phyloP scores from a whole-genome alignment of 2,797 vertebrate species.

The Esox masquinongy region DNA sequence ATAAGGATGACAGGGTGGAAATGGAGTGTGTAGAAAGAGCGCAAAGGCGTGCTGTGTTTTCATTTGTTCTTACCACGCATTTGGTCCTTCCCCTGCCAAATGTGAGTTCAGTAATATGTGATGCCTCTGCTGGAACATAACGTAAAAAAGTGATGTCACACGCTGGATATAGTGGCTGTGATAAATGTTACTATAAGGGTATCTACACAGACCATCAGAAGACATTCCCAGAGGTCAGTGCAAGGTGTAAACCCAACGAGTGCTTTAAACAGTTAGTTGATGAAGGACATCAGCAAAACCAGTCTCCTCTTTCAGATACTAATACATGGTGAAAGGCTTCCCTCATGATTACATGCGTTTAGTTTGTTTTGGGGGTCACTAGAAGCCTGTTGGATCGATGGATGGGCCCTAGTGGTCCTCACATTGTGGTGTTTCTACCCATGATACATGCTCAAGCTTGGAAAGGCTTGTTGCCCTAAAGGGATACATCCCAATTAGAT shows the following conservation, averaged over 20 bases:
- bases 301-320: slow-evolving; percentile 15
- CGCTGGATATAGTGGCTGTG: slow-evolving; percentile 20
- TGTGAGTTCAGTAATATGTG: slow-evolving; percentile 31
- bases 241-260: slow-evolving; percentile 16
- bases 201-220: not conserved
- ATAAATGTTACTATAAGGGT: slow-evolving; percentile 24
- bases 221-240: slow-evolving; percentile 25
- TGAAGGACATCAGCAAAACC: slow-evolving; percentile 16
- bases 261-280: slow-evolving; percentile 14
- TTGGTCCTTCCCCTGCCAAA: too few species aligned
- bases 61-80: too few species aligned
- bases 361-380: slow-evolving; percentile 12
- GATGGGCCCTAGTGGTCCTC: slow-evolving; percentile 17
- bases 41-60: too few species aligned
- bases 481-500: slow-evolving; percentile 8
- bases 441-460: slow-evolving; percentile 1
- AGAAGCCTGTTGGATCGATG: slow-evolving; percentile 23
- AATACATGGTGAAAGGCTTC: slow-evolving; percentile 13
- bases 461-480: slow-evolving; percentile 15
- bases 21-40: too few species aligned
- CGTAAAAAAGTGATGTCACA: slow-evolving; percentile 26
- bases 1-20: too few species aligned
- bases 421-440: slow-evolving; percentile 13
- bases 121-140: slow-evolving; percentile 28
- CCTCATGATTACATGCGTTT: too few species aligned